Evolutionary conservation across 37 sponge, comb jelly and placozoan species (phyloP), one percentile per base, ranked within the genome.

Genomic region (Ephydatia muelleri): DNA sequence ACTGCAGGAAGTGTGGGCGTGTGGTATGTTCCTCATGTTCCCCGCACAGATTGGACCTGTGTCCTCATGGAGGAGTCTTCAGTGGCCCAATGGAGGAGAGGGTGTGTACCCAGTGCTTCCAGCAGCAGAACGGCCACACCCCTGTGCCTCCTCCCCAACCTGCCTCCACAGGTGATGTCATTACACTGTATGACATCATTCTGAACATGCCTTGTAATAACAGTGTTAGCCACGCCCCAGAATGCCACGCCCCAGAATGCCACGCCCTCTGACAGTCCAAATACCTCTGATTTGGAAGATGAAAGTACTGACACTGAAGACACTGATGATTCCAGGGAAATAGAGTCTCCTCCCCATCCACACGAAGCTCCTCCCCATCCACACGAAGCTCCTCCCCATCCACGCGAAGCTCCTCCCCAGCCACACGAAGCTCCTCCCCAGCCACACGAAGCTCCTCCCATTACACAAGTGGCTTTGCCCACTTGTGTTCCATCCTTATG

Each of bases 1-100:
- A 95, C 85, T 95, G 95, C 79, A 49, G 95, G 32, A 80, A 80
- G 72, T 95, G 95, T 89, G 95, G 95, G 14, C 79, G 87, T 32
- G 86, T 95, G 19, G 90, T 95, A 29, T 95, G 95, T 75, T 89
- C 93, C 5, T 8, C 77, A 0, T 95, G 95, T 67, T 95, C 95
- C 30, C 86, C 88, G 0, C 87, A 95, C 39, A 83, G 84, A 13
- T 73, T 92, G 1, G 82, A 84, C 34, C 65, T 92, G 29, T 19
- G 70, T 2, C 73, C 28, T 49, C n/a, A n/a, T 47, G 16, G 57
- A 14, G 57, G 57, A 1, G 9, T 6, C 43, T 43, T 14, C 57
- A 19, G 19, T 21, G 57, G 26, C 39, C 34, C 12, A 36, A 30
- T 19, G 67, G 29, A 76, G 47, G 95, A 95, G 82, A 67, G 95